phyloP scores from a whole-genome alignment of 2,888 invertebrate species.

The Heliconius hortense region DNA sequence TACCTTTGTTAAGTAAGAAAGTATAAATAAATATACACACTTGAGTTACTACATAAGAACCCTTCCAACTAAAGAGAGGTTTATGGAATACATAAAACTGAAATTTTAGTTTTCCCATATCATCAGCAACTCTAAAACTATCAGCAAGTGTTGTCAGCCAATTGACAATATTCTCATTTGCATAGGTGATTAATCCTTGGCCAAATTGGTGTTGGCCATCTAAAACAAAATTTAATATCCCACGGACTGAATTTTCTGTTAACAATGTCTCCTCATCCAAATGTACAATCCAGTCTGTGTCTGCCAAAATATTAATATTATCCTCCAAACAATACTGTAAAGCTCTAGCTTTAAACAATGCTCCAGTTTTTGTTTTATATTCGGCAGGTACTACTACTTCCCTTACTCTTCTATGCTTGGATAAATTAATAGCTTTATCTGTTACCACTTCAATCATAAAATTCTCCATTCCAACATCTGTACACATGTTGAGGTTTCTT shows the following conservation, averaged over 20 bases:
- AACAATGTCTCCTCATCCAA: slow-evolving; percentile 97
- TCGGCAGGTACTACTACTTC: slow-evolving; percentile 94
- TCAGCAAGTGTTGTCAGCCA: slow-evolving; percentile 98
- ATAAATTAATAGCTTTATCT: slow-evolving; percentile 90
- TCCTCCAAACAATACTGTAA: slow-evolving; percentile 97
- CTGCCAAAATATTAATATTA: slow-evolving; percentile 90
- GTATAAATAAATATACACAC: slow-evolving; percentile 67
- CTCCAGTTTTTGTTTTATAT: slow-evolving; percentile 94
- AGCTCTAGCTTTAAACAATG: slow-evolving; percentile 96
- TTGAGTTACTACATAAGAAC: slow-evolving; percentile 98
- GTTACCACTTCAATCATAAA: slow-evolving; percentile 98
- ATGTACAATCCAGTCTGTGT: slow-evolving; percentile 98
- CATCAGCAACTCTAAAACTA: slow-evolving; percentile 97
- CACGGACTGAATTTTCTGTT: slow-evolving; percentile 94
- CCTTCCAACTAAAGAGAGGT: slow-evolving; percentile 98
- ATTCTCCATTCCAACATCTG: slow-evolving; percentile 95
- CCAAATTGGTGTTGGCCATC: slow-evolving; percentile 98
- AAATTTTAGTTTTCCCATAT: slow-evolving; percentile 97
- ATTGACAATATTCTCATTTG: slow-evolving; percentile 97
- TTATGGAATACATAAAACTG: slow-evolving; percentile 97
- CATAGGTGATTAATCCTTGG: slow-evolving; percentile 97
- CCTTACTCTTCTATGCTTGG: slow-evolving; percentile 90
- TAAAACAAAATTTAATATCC: slow-evolving; percentile 95
- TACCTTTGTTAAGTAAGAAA: not conserved
- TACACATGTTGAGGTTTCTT: slow-evolving; percentile 92